A percentile compares a stretch with the other conserved stretches of the same genome.
These are phyloP conservation scores for Limnephilus marmoratus DNA, from an alignment of 2,888 invertebrate genomes.

Conservation along the genomic window DNA sequence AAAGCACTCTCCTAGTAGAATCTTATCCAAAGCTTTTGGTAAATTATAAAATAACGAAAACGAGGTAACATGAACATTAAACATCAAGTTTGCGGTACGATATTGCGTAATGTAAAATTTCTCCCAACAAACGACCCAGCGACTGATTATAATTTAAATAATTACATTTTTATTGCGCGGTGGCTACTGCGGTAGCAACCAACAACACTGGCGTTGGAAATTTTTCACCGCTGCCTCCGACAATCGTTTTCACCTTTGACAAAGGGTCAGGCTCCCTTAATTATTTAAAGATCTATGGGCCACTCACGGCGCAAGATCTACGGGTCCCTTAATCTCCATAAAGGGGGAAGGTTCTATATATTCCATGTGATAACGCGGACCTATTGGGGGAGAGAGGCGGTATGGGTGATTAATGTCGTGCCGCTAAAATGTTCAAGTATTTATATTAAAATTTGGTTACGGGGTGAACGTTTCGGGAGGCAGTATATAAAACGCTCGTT, in stretches of 20 bases:
- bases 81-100: not conserved
- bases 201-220: not conserved
- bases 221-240: conserved; percentile 35
- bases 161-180: conserved; percentile 25
- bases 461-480: conserved; percentile 38
- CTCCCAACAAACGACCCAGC: not conserved
- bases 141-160: conserved; percentile 4
- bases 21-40: not conserved
- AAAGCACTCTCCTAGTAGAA: not conserved
- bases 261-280: conserved; percentile 59
- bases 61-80: not conserved
- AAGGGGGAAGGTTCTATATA: conserved; percentile 62
- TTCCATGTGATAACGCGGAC: conserved; percentile 62
- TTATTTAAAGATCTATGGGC: conserved; percentile 59
- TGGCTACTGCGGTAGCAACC: not conserved
- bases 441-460: conserved; percentile 65
- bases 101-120: not conserved
- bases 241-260: conserved; percentile 51
- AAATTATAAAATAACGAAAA: not conserved
- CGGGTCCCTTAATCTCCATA: conserved; percentile 61
- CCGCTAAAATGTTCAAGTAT: conserved; percentile 62
- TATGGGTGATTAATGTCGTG: conserved; percentile 63
- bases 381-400: conserved; percentile 33
- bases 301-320: conserved; percentile 55
- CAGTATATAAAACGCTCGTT: conserved; percentile 61